These are phyloP conservation scores for Platycheirus albimanus DNA, from an alignment of 2,888 invertebrate species.

Conservation along the genomic window DNA sequence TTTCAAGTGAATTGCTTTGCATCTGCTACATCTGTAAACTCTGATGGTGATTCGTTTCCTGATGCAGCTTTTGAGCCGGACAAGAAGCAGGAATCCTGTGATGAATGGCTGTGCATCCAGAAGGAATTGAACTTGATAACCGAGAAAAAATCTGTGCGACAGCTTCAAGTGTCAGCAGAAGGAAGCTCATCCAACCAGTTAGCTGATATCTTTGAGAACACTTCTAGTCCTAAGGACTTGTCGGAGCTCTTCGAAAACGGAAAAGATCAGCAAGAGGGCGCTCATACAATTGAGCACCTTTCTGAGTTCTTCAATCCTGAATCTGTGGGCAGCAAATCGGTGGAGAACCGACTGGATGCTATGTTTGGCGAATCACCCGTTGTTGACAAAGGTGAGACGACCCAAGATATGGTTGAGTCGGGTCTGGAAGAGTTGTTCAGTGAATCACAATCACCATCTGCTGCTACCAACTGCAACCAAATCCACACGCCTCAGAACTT, in stretches of 20 bases:
- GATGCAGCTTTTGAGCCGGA: constrained; percentile 63
- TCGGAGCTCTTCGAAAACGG: constrained; percentile 75
- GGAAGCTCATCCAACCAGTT: constrained; percentile 75
- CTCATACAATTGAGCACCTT: constrained; percentile 76
- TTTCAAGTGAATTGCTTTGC: constrained; percentile 64
- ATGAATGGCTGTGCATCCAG: constrained; percentile 88
- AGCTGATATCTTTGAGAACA: constrained; percentile 82
- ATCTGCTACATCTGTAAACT: constrained; percentile 60
- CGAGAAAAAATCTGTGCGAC: constrained; percentile 75
- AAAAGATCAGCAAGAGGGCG: constrained; percentile 72
- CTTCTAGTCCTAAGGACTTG: constrained; percentile 79
- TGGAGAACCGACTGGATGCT: constrained; percentile 82
- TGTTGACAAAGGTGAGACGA: constrained; percentile 75
- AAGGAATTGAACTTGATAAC: constrained; percentile 85
- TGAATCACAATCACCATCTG: constrained; percentile 78
- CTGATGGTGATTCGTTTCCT: constrained; percentile 40
- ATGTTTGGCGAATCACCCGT: constrained; percentile 83
- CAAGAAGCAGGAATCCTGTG: constrained; percentile 83
- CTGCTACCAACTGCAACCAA: constrained; percentile 22
- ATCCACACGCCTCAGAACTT: constrained; percentile 52
- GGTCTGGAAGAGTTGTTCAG: constrained; percentile 82
- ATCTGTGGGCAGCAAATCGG: constrained; percentile 81
- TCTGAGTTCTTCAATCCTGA: constrained; percentile 80
- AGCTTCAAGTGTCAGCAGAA: constrained; percentile 65
- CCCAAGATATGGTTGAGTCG: constrained; percentile 80